Conservation (phyloP, 92 coral and sea anemone species). For the Bergia puertoricense region DNA sequence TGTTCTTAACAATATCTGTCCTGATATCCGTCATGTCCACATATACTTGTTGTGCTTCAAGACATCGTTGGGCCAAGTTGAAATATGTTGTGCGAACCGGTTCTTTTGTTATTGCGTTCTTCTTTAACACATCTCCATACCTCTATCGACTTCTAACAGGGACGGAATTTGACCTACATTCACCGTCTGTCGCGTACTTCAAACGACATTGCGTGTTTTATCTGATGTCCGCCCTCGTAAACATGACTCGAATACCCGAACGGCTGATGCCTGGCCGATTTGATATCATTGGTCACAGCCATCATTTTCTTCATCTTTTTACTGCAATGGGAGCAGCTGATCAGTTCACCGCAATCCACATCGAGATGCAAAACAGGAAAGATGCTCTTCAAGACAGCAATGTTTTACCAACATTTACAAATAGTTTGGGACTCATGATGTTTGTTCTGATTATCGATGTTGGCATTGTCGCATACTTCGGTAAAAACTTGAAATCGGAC, state of each 20-base stretch:
- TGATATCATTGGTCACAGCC: slow-evolving; percentile 93
- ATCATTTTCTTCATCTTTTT: slow-evolving; percentile 91
- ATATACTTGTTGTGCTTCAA: slow-evolving; percentile 90
- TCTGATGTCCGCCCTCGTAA: slow-evolving; percentile 84
- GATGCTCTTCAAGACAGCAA: slow-evolving; percentile 55
- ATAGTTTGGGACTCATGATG: slow-evolving; percentile 83
- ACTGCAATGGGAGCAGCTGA: slow-evolving; percentile 93
- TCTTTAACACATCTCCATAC: slow-evolving; percentile 82
- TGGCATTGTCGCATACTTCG: slow-evolving; percentile 83
- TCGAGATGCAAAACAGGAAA: slow-evolving; percentile 79
- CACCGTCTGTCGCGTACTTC: slow-evolving; percentile 72
- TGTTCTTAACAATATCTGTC: slow-evolving; percentile 70
- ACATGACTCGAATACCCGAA: slow-evolving; percentile 88
- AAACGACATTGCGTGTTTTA: slow-evolving; percentile 81
- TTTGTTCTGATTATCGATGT: slow-evolving; percentile 64
- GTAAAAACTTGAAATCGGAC: slow-evolving; percentile 76
- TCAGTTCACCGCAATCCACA: slow-evolving; percentile 82
- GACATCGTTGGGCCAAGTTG: slow-evolving; percentile 87
- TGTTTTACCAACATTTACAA: slow-evolving; percentile 58
- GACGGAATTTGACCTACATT: slow-evolving; percentile 50
- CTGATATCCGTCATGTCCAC: slow-evolving; percentile 79
- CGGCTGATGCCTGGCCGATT: slow-evolving; percentile 89
- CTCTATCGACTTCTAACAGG: slow-evolving; percentile 68
- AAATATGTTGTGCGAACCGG: slow-evolving; percentile 91
- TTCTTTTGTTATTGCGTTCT: slow-evolving; percentile 80